Conservation (phyloP, 2,113 vertebrate genomes). For the Gasterosteus nipponicus region DNA sequence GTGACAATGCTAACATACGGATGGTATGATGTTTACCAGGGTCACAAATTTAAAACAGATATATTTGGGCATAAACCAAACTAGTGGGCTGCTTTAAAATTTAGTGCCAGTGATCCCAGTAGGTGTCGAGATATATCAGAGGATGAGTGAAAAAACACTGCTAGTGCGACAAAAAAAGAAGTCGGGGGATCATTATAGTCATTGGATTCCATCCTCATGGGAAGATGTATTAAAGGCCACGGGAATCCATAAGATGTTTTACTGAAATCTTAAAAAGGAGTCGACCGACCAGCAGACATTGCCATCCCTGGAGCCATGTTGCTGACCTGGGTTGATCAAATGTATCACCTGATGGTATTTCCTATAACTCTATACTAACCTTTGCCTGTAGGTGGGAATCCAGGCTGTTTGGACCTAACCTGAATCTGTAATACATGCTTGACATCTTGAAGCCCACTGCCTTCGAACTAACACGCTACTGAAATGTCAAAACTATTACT, state of each 20-base stretch:
- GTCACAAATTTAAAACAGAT: not conserved
- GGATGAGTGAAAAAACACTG: not conserved
- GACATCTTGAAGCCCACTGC: not conserved
- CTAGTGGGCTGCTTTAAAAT: not conserved
- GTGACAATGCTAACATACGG: not conserved
- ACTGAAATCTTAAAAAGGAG: not conserved
- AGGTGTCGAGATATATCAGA: not conserved
- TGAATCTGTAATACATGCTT: not conserved
- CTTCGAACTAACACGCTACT: not conserved
- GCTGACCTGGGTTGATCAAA: not conserved
- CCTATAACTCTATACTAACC: not conserved
- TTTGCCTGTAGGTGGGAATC: not conserved
- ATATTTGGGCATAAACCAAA: not conserved
- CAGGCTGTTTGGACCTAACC: not conserved
- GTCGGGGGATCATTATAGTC: not conserved
- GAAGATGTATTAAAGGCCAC: not conserved
- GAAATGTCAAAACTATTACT: constrained; percentile 13
- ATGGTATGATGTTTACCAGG: not conserved
- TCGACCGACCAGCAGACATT: not conserved
- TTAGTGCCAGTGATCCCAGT: not conserved
- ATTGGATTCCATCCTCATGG: not conserved
- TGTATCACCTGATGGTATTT: not conserved
- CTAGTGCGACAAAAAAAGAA: not conserved
- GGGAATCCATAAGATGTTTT: not conserved
- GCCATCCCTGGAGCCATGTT: not conserved